Percentiles rank a stretch among this genome's conserved stretches.
phyloP scores from a whole-genome alignment of 2,888 invertebrate genomes.

The Spialia ferax region DNA sequence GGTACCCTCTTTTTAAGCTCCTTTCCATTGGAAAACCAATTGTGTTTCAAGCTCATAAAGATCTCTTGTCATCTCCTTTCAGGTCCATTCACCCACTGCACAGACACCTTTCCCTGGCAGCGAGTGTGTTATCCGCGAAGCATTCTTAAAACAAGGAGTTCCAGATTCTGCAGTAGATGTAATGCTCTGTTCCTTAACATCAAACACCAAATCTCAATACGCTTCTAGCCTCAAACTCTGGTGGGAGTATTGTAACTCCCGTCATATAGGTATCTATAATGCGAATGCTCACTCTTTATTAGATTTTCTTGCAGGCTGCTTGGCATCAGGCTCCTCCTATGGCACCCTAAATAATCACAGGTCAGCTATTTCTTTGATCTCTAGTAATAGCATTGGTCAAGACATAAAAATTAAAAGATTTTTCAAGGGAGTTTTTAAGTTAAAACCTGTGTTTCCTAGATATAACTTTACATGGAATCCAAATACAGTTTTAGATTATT shows the following conservation, averaged over 20 bases:
- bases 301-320: background rate
- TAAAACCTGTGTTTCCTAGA: background rate
- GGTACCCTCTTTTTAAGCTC: background rate
- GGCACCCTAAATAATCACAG: background rate
- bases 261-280: background rate
- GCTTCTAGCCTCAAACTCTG: background rate
- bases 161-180: background rate
- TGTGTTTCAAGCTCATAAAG: background rate
- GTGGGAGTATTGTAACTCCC: background rate
- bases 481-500: slow-evolving; percentile 1
- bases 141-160: background rate
- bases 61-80: background rate
- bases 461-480: background rate
- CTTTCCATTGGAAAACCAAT: background rate
- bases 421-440: background rate
- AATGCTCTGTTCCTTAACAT: background rate
- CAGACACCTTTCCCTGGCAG: background rate
- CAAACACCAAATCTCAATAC: background rate
- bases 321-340: background rate
- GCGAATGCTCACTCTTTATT: background rate
- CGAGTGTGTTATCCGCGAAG: background rate
- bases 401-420: background rate
- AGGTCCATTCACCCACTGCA: background rate
- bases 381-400: background rate
- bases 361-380: slow-evolving; percentile 1